These are phyloP conservation scores for Tachysurus fulvidraco DNA, from an alignment of 2,113 vertebrate species.

Conservation along the genomic window DNA sequence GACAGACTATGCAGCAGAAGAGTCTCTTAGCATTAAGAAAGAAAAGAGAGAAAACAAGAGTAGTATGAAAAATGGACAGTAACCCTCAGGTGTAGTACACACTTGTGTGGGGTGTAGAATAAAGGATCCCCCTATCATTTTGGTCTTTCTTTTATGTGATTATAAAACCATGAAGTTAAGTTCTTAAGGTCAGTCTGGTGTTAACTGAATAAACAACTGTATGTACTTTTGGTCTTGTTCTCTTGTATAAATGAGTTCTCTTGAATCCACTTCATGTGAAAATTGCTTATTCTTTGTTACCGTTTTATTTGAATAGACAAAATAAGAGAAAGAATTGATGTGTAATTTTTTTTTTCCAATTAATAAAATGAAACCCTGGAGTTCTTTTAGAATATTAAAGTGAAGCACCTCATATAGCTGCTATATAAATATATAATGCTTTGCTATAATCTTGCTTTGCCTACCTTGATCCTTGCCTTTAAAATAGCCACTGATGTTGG, in stretches of 20 bases:
- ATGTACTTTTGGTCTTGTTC: background rate
- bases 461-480: too few species aligned
- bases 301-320: background rate
- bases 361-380: background rate
- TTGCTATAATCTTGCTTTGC: too few species aligned
- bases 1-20: constrained; percentile 54
- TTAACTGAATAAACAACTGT: background rate
- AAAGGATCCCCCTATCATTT: background rate
- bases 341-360: background rate
- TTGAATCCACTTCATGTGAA: background rate
- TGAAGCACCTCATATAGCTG: too few species aligned
- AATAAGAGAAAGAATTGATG: background rate
- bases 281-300: background rate
- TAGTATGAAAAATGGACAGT: constrained; percentile 2
- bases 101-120: background rate
- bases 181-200: background rate
- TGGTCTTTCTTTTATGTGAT: background rate
- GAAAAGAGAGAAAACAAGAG: constrained; percentile 22
- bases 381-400: too few species aligned
- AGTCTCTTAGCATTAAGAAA: constrained; percentile 43
- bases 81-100: background rate
- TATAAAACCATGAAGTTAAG: background rate
- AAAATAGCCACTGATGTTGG: too few species aligned
- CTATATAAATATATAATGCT: too few species aligned
- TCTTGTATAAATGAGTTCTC: background rate